A percentile compares a stretch with the other conserved stretches of the same genome.
Conservation (phyloP, 2,888 invertebrate genomes). For the Bimastos eiseni region DNA sequence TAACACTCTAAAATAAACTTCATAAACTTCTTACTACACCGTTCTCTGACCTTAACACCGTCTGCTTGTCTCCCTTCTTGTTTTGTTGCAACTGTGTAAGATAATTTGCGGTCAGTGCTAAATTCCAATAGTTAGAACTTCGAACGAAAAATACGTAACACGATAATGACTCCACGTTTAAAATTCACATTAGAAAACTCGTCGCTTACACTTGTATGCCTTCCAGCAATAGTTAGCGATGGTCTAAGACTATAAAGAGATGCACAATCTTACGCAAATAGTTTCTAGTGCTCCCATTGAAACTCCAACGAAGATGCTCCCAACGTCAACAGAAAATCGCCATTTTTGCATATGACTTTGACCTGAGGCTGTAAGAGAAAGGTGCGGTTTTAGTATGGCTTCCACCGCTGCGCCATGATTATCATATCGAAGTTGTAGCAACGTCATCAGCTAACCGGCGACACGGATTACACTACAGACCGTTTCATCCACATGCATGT, state of each 20-base stretch:
- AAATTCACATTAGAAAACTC: neutral
- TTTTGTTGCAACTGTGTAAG: neutral
- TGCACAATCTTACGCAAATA: neutral
- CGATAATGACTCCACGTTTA: neutral
- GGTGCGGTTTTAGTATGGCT: neutral
- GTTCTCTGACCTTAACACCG: neutral
- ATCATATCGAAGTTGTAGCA: too few species aligned
- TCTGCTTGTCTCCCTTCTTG: neutral
- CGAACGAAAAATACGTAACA: neutral
- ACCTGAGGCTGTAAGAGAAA: neutral
- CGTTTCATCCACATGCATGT: too few species aligned
- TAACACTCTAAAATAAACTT: neutral
- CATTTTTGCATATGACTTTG: neutral
- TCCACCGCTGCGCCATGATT: neutral
- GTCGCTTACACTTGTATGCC: neutral
- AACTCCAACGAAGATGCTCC: neutral
- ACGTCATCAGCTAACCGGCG: too few species aligned
- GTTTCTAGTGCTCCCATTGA: neutral
- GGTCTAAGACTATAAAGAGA: neutral
- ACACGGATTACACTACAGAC: too few species aligned
- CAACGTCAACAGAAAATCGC: slow-evolving; percentile 1
- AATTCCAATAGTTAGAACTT: neutral
- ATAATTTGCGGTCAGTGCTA: neutral
- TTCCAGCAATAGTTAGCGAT: neutral
- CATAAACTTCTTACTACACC: neutral